Conservation (phyloP, 2,888 invertebrate genomes). For the Hirtodrosophila alboralis region DNA sequence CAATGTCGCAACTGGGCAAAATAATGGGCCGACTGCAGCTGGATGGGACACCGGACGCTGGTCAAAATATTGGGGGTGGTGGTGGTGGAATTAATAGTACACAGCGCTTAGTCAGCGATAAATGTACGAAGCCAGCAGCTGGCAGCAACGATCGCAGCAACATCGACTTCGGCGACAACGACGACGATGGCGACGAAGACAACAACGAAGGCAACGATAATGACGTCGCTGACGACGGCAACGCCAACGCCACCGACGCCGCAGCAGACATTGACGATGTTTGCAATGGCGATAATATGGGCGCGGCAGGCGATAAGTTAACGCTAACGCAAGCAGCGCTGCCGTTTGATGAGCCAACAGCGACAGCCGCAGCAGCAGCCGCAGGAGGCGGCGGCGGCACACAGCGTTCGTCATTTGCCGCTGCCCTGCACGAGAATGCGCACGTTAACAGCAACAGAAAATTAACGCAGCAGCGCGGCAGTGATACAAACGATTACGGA, state of each 20-base stretch:
- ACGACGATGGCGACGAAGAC: slow-evolving; percentile 12
- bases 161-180: too few species aligned
- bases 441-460: slow-evolving; percentile 64
- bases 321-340: slow-evolving; percentile 46
- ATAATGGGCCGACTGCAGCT: slow-evolving; percentile 76
- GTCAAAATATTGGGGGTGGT: background rate
- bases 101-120: slow-evolving; percentile 58
- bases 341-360: slow-evolving; percentile 40
- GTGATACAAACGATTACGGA: slow-evolving; percentile 17
- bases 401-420: slow-evolving; percentile 64
- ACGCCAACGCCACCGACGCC: slow-evolving; percentile 22
- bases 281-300: slow-evolving; percentile 65
- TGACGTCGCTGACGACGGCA: slow-evolving; percentile 27
- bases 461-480: slow-evolving; percentile 34
- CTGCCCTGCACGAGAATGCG: slow-evolving; percentile 64
- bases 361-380: slow-evolving; percentile 21
- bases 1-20: slow-evolving; percentile 79
- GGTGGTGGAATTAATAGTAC: slow-evolving; percentile 21
- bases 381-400: slow-evolving; percentile 60
- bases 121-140: too few species aligned
- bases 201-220: slow-evolving; percentile 21
- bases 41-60: slow-evolving; percentile 31
- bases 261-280: slow-evolving; percentile 16
- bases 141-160: slow-evolving; percentile 31
- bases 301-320: slow-evolving; percentile 61